phyloP scores from a whole-genome alignment of 92 coral and sea anemone genomes.

The Actinernus sp. region DNA sequence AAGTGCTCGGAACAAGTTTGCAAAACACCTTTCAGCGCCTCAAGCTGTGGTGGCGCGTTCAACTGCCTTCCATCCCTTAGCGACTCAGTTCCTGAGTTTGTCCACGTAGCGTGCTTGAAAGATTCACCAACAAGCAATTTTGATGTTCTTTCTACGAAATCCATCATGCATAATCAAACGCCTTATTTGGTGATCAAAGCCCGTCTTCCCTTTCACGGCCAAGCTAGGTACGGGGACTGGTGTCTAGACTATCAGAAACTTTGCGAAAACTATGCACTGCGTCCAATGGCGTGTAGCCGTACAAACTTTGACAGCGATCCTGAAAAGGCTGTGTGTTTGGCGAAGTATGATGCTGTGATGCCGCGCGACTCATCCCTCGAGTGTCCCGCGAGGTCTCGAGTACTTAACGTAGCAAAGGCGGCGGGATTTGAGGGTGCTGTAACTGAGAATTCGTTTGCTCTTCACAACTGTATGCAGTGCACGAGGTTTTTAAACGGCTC shows the following conservation, averaged over 20 bases:
- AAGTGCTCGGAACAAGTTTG: slow-evolving; percentile 21
- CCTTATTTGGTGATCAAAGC: slow-evolving; percentile 50
- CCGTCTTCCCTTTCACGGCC: slow-evolving; percentile 38
- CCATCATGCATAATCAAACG: neutral
- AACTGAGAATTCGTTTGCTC: slow-evolving; percentile 32
- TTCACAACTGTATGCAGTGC: slow-evolving; percentile 33
- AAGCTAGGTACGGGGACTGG: slow-evolving; percentile 46
- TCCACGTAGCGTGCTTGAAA: slow-evolving; percentile 23
- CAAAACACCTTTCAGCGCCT: neutral
- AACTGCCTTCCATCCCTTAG: slow-evolving; percentile 10
- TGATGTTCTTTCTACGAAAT: slow-evolving; percentile 32
- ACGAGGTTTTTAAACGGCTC: slow-evolving; percentile 9
- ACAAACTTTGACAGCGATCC: neutral
- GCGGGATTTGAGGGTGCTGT: slow-evolving; percentile 52
- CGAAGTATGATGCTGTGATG: slow-evolving; percentile 30
- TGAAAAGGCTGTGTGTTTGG: slow-evolving; percentile 40
- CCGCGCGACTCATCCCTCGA: slow-evolving; percentile 20
- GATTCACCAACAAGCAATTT: slow-evolving; percentile 35
- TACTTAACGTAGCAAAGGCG: slow-evolving; percentile 13
- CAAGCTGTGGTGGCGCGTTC: slow-evolving; percentile 47
- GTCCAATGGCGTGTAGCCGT: slow-evolving; percentile 42
- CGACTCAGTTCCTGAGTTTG: neutral
- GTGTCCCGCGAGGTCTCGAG: slow-evolving; percentile 35
- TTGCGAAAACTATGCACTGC: slow-evolving; percentile 26
- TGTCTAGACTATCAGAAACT: slow-evolving; percentile 56